Base-by-base conservation (phyloP, 2,888 invertebrate genomes). In the Coecobrya sp. region DNA sequence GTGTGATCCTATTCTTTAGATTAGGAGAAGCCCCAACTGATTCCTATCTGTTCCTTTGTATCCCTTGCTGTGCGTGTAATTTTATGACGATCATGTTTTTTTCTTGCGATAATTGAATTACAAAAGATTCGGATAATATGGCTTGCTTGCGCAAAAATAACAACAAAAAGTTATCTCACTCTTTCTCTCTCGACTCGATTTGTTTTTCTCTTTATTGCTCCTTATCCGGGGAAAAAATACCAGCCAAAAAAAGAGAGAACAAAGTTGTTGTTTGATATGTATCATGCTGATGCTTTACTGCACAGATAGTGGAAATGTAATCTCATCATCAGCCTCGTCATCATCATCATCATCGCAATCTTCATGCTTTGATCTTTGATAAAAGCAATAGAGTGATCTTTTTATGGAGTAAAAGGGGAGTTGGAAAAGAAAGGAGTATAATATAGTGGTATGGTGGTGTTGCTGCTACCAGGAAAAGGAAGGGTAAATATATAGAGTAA, bases 361-460 rank as follows among this genome's bases (percentile, higher is more conserved):
- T 82, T 82, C 82, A 82, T 87, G 91, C 87, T 91, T 87, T 91
- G 91, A 91, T 91, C 91, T 91, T 87, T 87, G 87, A 87, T 91
- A 91, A 91, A 91, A 91, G 91, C 87, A 82, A 82, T 86, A 91
- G 62, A 90, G 49, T 76, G 76, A 90, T 90, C 68, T 65, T 82
- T 76, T 70, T 52, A 81, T 70, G 81, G 13, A 27, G 65, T 22
- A 30, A 88, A 65, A 81, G 70, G 86, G 86, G 68, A 52, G 76
- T 2, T 22, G 0, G 45, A 89, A 7, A n/a, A 76, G 25, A 22
- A 36, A 49, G 62, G 27, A 62, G 68, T 49, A 68, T 11, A 8
- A 88, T 42, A 10, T 10, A 42, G 42, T 42, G 10, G 42, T 42
- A 11, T 49, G 11, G 49, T 49, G 11, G 49, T 49, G 49, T 1